A percentile compares a stretch with the other conserved stretches of the same genome.
phyloP scores from a whole-genome alignment of 2,113 vertebrate species.

The Prinia subflava region DNA sequence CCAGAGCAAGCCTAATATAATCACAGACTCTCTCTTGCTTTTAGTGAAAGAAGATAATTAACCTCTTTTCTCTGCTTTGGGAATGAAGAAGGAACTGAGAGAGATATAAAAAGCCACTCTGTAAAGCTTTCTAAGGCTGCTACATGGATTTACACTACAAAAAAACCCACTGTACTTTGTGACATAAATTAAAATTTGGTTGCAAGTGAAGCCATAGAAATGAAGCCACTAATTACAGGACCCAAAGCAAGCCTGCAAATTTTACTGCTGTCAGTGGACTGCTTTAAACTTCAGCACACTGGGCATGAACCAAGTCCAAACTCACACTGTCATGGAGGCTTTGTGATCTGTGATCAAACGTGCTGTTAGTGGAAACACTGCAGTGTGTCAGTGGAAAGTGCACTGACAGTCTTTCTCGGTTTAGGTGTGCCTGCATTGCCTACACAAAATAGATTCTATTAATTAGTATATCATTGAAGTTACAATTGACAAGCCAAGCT shows the following conservation, averaged over 20 bases:
- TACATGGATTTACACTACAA: not conserved
- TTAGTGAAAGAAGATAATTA: not conserved
- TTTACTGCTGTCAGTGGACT: not conserved
- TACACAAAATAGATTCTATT: not conserved
- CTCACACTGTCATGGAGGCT: not conserved
- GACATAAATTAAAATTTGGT: not conserved
- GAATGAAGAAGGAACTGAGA: not conserved
- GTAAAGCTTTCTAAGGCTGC: not conserved
- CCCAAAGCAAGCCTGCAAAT: not conserved
- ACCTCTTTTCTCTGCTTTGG: not conserved
- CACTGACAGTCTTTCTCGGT: not conserved
- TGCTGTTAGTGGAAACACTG: not conserved
- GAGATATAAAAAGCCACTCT: not conserved
- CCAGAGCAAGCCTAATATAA: not conserved
- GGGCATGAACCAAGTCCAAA: not conserved
- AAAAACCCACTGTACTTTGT: not conserved
- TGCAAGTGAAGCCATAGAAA: not conserved
- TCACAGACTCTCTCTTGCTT: not conserved
- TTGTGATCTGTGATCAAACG: not conserved
- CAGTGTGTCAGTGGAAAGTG: not conserved
- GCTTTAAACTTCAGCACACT: not conserved
- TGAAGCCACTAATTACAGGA: not conserved
- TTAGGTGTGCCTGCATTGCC: not conserved
- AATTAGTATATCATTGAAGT: not conserved
- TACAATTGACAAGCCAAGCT: not conserved